phyloP scores from a whole-genome alignment of 2,797 vertebrate species.

The Lutjanus campechanus region DNA sequence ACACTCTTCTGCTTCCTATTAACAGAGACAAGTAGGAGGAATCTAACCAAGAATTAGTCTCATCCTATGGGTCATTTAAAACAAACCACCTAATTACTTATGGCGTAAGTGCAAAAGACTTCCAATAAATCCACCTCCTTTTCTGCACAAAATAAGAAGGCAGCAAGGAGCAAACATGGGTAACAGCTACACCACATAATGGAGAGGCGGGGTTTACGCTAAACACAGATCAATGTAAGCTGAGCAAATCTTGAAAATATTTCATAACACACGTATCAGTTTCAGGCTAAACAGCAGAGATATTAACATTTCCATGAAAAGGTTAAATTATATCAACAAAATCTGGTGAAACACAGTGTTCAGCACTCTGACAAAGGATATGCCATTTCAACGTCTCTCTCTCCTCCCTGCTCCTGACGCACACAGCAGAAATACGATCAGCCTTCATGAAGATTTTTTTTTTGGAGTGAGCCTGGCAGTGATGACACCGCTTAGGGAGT shows the following conservation, averaged over 20 bases:
- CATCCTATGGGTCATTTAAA: conserved; percentile 25
- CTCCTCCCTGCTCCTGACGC: conserved; percentile 12
- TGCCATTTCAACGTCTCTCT: conserved; percentile 30
- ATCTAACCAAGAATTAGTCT: conserved; percentile 18
- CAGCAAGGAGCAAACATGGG: not conserved
- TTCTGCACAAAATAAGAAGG: not conserved
- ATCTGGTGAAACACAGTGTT: conserved; percentile 35
- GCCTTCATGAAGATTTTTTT: conserved; percentile 37
- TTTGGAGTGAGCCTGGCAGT: conserved; percentile 25
- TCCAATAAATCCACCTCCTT: conserved; percentile 10
- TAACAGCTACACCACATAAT: not conserved
- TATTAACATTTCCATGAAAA: conserved; percentile 35
- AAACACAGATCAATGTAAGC: conserved; percentile 3
- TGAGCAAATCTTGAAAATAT: conserved; percentile 14
- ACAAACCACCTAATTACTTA: conserved; percentile 28
- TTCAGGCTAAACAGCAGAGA: conserved; percentile 15
- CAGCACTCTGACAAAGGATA: conserved; percentile 32
- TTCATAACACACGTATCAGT: conserved; percentile 24
- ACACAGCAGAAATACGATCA: conserved; percentile 52
- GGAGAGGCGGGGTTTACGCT: conserved; percentile 2
- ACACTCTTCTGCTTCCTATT: conserved; percentile 1
- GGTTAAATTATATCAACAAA: conserved; percentile 46
- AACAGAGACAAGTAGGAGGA: conserved; percentile 4
- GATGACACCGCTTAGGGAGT: conserved; percentile 56
- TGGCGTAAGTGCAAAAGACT: conserved; percentile 5